Base-by-base conservation (phyloP, 1,140 invertebrate genomes). In the Himalopsyche phryganea region DNA sequence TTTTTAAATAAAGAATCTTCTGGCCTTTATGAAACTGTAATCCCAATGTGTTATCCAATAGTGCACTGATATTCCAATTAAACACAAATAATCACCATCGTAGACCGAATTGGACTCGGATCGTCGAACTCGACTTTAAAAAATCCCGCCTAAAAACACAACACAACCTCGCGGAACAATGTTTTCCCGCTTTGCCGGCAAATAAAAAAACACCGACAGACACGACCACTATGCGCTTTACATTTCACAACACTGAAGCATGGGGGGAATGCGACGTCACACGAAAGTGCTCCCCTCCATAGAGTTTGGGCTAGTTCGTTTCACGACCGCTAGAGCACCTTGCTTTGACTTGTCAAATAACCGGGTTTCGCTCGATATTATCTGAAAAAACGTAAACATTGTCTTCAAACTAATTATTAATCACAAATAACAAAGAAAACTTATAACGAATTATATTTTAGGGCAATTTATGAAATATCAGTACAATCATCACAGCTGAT, bases 1-100 rank as follows among this genome's bases (percentile, higher is more conserved):
- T 88, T 67, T 77, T 78, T 63, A 73, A 70, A 42, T 52, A 46
- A 33, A 51, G 50, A 51, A 58, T 51, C 38, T 51, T 58, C n/a
- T 5, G 44, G 44, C 19, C 15, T 23, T 18, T 46, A 13, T 11
- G 6, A 19, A 46, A 15, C 44, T 28, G 23, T 45, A 46, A 54
- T 54, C 51, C 50, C n/a, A 46, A 36, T 45, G 35, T 35, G 3
- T 3, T 28, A 35, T 36, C 51, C 41, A 54, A 54, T 35, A 15
- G 32, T 19, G 13, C 48, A 20, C 33, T 33, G 14, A 35, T 6
- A 38, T 50, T 38, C 33, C 23, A 28, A 28, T 28, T 28, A 28
- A 28, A 28, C 23, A 28, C 23, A 9, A 28, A n/a, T n/a, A n/a
- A 5, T 28, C 23, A 28, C 23, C 23, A 28, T 28, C 9, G 23